A percentile compares a stretch with the other conserved stretches of the same genome.
phyloP scores from a whole-genome alignment of 2,888 invertebrate genomes.

The Crioceris asparagi region DNA sequence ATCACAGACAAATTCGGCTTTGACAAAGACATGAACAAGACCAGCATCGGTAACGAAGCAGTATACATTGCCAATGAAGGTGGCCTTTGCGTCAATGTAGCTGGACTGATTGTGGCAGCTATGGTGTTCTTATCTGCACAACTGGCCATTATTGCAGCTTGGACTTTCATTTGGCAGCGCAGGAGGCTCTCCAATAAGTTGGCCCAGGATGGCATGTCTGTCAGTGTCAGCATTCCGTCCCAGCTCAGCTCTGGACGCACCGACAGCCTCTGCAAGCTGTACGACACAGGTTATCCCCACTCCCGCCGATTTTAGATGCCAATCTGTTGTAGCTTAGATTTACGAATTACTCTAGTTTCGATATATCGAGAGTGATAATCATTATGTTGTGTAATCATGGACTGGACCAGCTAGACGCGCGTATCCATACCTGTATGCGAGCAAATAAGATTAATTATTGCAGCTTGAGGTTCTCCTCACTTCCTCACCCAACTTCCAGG shows the following conservation, averaged over 20 bases:
- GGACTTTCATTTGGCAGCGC: constrained; percentile 82
- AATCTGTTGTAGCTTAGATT: too few species aligned
- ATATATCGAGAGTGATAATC: too few species aligned
- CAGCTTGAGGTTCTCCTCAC: too few species aligned
- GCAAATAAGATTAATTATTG: too few species aligned
- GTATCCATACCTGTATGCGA: too few species aligned
- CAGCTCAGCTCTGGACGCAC: constrained; percentile 48
- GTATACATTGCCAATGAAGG: constrained; percentile 55
- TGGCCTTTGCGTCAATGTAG: constrained; percentile 62
- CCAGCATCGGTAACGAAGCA: constrained; percentile 51
- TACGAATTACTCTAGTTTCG: too few species aligned
- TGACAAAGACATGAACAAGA: constrained; percentile 50
- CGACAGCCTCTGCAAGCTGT: constrained; percentile 76
- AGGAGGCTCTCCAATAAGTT: constrained; percentile 45
- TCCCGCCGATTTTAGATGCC: constrained; percentile 44
- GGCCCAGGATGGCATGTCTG: constrained; percentile 51
- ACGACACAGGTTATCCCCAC: constrained; percentile 58
- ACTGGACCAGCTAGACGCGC: too few species aligned
- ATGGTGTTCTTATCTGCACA: constrained; percentile 79
- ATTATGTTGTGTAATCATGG: too few species aligned
- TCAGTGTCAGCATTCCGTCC: constrained; percentile 54
- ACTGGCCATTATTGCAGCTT: constrained; percentile 75
- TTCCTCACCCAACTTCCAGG: too few species aligned
- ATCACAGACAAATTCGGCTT: constrained; percentile 89
- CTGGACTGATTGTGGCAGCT: constrained; percentile 74